Conservation (phyloP, 2,797 vertebrate genomes). For the Myotis findleyi region DNA sequence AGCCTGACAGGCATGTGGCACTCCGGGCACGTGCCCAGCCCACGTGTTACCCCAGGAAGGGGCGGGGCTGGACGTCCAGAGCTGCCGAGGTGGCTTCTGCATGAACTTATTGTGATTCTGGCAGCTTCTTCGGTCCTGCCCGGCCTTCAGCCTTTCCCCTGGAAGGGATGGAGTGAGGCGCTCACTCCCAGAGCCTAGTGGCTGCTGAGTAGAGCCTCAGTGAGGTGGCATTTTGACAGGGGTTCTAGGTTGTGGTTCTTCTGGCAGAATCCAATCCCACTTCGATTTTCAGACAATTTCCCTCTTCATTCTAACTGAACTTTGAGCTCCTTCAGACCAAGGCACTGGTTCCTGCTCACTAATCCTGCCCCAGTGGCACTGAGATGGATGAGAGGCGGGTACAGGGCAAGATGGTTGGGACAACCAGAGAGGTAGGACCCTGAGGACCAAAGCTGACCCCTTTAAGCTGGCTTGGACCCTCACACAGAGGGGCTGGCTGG, state of each 20-base stretch:
- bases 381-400: background rate
- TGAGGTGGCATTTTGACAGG: background rate
- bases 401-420: background rate
- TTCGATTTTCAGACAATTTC: background rate
- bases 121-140: background rate
- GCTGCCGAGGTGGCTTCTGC: background rate
- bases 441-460: background rate
- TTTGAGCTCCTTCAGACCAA: background rate
- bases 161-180: background rate
- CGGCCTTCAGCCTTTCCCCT: background rate
- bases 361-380: background rate
- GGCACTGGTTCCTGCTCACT: background rate
- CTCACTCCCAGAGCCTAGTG: background rate
- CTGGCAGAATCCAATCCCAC: background rate
- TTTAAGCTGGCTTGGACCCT: background rate
- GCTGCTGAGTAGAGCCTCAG: background rate
- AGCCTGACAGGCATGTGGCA: slow-evolving; percentile 70
- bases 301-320: background rate
- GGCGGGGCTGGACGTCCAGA: background rate
- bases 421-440: background rate
- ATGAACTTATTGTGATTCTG: background rate
- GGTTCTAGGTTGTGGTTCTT: background rate
- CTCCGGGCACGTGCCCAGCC: slow-evolving; percentile 63
- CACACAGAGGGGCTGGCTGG: background rate
- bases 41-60: slow-evolving; percentile 27